phyloP scores from a whole-genome alignment of 2,888 invertebrate genomes.

The Diadegma fenestrale region DNA sequence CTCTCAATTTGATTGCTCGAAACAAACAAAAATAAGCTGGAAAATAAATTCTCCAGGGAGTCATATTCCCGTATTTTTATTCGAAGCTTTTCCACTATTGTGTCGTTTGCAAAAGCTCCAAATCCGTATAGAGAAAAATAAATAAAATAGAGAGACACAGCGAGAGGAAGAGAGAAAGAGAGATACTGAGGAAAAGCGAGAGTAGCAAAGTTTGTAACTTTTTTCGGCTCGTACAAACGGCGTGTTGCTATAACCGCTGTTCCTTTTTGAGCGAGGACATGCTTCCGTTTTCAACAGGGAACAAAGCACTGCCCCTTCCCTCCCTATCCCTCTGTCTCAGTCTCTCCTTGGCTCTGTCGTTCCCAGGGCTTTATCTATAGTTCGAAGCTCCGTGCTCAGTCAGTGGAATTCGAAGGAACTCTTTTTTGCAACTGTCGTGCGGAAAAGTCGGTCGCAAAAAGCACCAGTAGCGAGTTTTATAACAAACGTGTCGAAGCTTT shows the following conservation, averaged over 20 bases:
- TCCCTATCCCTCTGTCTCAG: not conserved
- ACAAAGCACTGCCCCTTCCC: slow-evolving; percentile 37
- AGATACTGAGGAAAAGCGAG: slow-evolving; percentile 20
- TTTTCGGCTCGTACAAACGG: slow-evolving; percentile 44
- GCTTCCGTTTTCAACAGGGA: slow-evolving; percentile 46
- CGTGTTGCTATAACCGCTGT: slow-evolving; percentile 45
- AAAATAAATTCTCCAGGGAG: not conserved
- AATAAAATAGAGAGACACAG: not conserved
- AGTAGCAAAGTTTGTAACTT: slow-evolving; percentile 46
- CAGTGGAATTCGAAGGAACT: slow-evolving; percentile 39
- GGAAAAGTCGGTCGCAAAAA: slow-evolving; percentile 56
- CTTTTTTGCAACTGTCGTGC: slow-evolving; percentile 45
- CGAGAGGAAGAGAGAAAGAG: not conserved
- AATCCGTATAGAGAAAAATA: slow-evolving; percentile 22
- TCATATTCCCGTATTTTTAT: slow-evolving; percentile 23
- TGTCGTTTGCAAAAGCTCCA: slow-evolving; percentile 20
- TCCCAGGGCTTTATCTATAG: slow-evolving; percentile 8
- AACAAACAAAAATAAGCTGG: slow-evolving; percentile 12
- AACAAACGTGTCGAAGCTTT: slow-evolving; percentile 30
- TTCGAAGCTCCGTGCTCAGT: slow-evolving; percentile 17
- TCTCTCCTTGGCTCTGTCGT: slow-evolving; percentile 8
- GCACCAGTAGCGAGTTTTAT: slow-evolving; percentile 27
- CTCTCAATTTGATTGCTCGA: slow-evolving; percentile 19
- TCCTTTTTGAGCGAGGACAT: slow-evolving; percentile 47
- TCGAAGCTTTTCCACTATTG: slow-evolving; percentile 2